Percentiles rank a stretch among this genome's conserved stretches.
These are phyloP conservation scores for Gopherus evgoodei DNA, from an alignment of 2,113 vertebrate genomes.

Conservation along the genomic window DNA sequence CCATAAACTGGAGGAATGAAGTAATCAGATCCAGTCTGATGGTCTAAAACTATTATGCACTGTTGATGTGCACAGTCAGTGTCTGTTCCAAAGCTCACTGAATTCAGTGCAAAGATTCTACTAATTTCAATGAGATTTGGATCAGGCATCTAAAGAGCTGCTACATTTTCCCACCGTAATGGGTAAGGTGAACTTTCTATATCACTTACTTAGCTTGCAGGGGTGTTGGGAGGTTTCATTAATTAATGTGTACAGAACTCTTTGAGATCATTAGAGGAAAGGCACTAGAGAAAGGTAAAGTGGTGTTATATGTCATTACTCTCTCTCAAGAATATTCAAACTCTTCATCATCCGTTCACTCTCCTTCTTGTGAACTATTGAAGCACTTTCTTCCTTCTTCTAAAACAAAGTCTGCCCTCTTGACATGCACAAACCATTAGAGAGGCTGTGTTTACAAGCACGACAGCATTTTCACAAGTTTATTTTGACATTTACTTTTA, in stretches of 20 bases:
- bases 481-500: constrained; percentile 79
- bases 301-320: constrained; percentile 63
- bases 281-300: constrained; percentile 35
- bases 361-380: constrained; percentile 32
- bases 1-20: neutral
- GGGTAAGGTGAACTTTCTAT: neutral
- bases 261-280: constrained; percentile 50
- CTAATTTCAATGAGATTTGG: neutral
- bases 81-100: neutral
- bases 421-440: constrained; percentile 72
- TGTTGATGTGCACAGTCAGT: neutral
- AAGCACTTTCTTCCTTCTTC: constrained; percentile 62
- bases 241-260: constrained; percentile 61
- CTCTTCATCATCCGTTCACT: constrained; percentile 52
- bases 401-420: constrained; percentile 73
- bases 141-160: neutral
- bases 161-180: rapidly evolving
- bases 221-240: constrained; percentile 50
- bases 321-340: constrained; percentile 59
- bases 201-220: neutral
- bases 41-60: neutral
- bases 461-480: constrained; percentile 74
- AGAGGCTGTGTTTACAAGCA: constrained; percentile 77
- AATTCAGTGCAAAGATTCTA: neutral
- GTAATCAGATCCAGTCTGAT: neutral